Base-by-base conservation (phyloP, 2,113 vertebrate genomes). In the Cavia aperea region DNA sequence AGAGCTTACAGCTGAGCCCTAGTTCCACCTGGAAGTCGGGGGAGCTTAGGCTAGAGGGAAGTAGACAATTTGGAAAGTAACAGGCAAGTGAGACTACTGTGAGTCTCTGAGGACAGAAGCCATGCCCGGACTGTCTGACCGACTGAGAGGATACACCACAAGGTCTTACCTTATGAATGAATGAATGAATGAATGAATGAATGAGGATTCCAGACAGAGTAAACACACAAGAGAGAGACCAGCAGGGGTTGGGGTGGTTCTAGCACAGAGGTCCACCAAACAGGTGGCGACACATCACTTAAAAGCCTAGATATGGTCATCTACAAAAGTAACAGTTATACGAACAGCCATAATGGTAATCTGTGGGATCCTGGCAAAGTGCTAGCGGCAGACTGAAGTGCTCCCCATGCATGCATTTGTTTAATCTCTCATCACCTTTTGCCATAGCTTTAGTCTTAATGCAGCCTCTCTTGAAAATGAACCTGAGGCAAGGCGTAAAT, bases 71-170 rank as follows among this genome's bases (percentile, higher is more conserved):
- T 18, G 36, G 1, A n/a, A 39, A 5, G 39, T 4, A n/a, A 73
- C 51, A 46, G 68, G 36, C 78, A 46, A 39, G 49, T 0, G n/a
- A 36, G 26, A 33, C 4, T 9, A 19, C 15, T 15, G 46, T 39
- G n/a, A 36, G 49, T 49, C 19, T 7, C 16, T 16, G 5, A 9
- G 66, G 46, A 56, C 15, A 3, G 46, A 31, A 24, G 13, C 14
- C 0, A 0, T 8, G 13, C 49, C 39, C 46, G 23, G 51, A n/a
- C 4, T 49, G 33, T 31, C 56, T 6, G 1, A n/a, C 7, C 19
- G 21, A 29, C 21, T 29, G 56, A 33, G 7, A 24, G 43, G n/a
- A 29, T 13, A 58, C 46, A 26, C 54, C 5, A 9, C 58, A 70
- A 36, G n/a, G 49, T 62, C 9, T 49, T 82, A 46, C 19, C 68